phyloP scores from a whole-genome alignment of 2,888 invertebrate genomes.

The Perizoma affinitatum region DNA sequence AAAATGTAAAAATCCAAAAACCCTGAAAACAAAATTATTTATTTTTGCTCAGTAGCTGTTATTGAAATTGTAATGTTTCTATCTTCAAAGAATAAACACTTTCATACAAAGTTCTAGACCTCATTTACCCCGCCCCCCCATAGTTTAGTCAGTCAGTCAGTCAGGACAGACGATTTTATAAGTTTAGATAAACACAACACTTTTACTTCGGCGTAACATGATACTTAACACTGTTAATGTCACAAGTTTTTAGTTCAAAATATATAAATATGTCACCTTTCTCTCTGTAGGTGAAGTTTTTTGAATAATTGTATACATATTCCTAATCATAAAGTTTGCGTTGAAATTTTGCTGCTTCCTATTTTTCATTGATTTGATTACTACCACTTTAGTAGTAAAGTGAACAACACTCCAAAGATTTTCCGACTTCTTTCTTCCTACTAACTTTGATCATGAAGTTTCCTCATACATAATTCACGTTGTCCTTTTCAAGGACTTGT shows the following conservation, averaged over 20 bases:
- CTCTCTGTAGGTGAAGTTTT: neutral
- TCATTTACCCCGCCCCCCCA: slow-evolving; percentile 12
- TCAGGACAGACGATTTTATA: slow-evolving; percentile 15
- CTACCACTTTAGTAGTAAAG: slow-evolving; percentile 5
- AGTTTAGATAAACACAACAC: slow-evolving; percentile 10
- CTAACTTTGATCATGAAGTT: slow-evolving; percentile 23
- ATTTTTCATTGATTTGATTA: too few relatives aligned
- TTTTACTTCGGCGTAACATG: slow-evolving; percentile 12
- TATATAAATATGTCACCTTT: too few relatives aligned
- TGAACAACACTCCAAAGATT: slow-evolving; percentile 10
- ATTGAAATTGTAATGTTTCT: too few relatives aligned
- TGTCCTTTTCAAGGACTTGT: slow-evolving; percentile 11
- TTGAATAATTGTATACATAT: too few relatives aligned
- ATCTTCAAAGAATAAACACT: too few relatives aligned
- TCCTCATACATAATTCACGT: slow-evolving; percentile 28
- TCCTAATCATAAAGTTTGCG: too few relatives aligned
- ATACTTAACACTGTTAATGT: slow-evolving; percentile 11
- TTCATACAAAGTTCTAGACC: neutral
- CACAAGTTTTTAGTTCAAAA: slow-evolving; percentile 5
- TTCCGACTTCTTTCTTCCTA: slow-evolving; percentile 19
- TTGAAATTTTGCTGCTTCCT: too few relatives aligned
- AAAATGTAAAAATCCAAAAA: too few relatives aligned
- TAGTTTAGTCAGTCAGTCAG: too few relatives aligned
- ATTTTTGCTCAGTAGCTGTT: too few relatives aligned
- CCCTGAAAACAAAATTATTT: too few relatives aligned